Evolutionary conservation across 2,888 invertebrate species (phyloP).

Genomic region (Pristionchus maxplancki): DNA sequence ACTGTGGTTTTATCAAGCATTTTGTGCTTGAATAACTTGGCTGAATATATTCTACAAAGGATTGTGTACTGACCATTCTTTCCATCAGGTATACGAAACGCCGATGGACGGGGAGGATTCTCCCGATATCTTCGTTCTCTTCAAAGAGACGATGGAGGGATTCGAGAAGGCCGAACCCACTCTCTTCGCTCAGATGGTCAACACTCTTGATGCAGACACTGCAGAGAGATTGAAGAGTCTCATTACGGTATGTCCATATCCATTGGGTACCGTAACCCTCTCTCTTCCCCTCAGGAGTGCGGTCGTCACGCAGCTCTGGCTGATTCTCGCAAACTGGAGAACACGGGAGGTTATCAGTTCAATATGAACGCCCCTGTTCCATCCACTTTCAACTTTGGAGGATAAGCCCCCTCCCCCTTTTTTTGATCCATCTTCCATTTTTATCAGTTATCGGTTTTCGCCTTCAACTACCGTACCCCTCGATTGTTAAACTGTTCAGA

Average conservation of each 20-base stretch:
- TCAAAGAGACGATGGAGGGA: conserved; percentile 51
- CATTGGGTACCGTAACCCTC: conserved; percentile 3
- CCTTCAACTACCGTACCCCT: conserved; percentile 1
- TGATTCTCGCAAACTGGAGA: conserved; percentile 50
- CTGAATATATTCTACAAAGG: no score
- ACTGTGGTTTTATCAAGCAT: no score
- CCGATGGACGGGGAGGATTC: conserved; percentile 42
- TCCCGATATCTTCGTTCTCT: conserved; percentile 51
- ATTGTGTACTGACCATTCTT: no score
- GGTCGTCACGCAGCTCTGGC: conserved; percentile 51
- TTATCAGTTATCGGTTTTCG: background rate
- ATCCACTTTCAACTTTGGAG: conserved; percentile 52
- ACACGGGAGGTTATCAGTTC: conserved; percentile 52
- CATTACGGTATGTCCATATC: conserved; percentile 47
- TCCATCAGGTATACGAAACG: conserved; percentile 49
- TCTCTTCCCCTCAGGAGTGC: conserved; percentile 47
- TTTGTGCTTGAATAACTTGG: no score
- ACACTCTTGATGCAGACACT: conserved; percentile 42
- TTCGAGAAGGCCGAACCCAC: conserved; percentile 45
- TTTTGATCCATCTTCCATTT: background rate
- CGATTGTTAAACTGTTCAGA: conserved; percentile 37
- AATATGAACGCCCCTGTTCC: conserved; percentile 49
- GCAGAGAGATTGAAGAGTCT: conserved; percentile 42
- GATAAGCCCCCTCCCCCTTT: background rate
- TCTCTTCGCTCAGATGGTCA: conserved; percentile 51